phyloP scores from a whole-genome alignment of 2,797 vertebrate genomes.

The Merluccius polli region DNA sequence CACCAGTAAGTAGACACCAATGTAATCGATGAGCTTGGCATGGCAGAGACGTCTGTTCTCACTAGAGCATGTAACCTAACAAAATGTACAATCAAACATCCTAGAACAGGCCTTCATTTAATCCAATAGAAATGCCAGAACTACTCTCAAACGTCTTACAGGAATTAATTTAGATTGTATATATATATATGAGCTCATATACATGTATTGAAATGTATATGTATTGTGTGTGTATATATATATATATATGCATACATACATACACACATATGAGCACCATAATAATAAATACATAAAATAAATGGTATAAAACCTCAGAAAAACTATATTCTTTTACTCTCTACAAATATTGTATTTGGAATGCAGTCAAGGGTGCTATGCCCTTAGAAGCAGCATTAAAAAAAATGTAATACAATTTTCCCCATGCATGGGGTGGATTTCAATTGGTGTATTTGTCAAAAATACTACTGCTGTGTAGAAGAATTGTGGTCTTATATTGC shows the following conservation, averaged over 20 bases:
- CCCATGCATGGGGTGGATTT: not conserved
- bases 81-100: not conserved
- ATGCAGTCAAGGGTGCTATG: not conserved
- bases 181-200: not conserved
- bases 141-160: not conserved
- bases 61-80: not conserved
- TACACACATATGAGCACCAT: constrained; percentile 24
- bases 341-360: constrained; percentile 1
- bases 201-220: not conserved
- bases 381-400: not conserved
- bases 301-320: constrained; percentile 26
- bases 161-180: not conserved
- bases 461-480: not conserved
- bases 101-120: not conserved
- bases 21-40: not conserved
- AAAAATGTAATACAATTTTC: not conserved
- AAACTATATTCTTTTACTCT: constrained; percentile 37
- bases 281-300: constrained; percentile 40
- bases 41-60: not conserved
- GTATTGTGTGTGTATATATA: not conserved
- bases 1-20: not conserved
- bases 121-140: not conserved
- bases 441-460: not conserved
- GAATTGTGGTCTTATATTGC: not conserved
- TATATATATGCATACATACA: not conserved